Evolutionary conservation across 2,888 invertebrate genomes (phyloP).

Genomic region (Luperina testacea): DNA sequence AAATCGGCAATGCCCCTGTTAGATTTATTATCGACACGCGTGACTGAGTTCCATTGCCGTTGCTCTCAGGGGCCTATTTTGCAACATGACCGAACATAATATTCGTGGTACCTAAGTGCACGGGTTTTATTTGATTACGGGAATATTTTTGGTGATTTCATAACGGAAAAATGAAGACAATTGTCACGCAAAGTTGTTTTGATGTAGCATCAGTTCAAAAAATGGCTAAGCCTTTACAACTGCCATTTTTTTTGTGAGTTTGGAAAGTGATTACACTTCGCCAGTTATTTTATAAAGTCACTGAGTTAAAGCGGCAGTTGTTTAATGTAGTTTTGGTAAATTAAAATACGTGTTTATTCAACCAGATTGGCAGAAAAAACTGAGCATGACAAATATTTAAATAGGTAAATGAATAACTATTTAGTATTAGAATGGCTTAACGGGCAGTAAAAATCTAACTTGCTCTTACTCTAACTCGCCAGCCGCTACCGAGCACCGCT

Average conservation of each 20-base stretch:
- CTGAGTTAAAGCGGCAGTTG: not conserved
- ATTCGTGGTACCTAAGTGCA: conserved; percentile 59
- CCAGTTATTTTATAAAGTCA: not conserved
- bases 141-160: conserved; percentile 16
- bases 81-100: conserved; percentile 66
- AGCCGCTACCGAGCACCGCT: not conserved
- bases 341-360: not conserved
- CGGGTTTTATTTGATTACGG: conserved; percentile 44
- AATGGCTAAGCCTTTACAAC: too few relatives aligned
- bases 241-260: too few relatives aligned
- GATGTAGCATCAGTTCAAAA: too few relatives aligned
- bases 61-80: conserved; percentile 69
- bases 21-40: conserved; percentile 76
- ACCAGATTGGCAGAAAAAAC: not conserved
- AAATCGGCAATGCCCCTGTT: conserved; percentile 72
- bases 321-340: not conserved
- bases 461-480: too few relatives aligned
- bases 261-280: too few relatives aligned
- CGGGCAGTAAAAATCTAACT: not conserved
- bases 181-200: conserved; percentile 8
- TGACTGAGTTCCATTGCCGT: conserved; percentile 70
- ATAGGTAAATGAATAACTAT: not conserved
- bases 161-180: not conserved
- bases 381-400: not conserved
- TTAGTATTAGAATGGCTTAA: not conserved